Conservation (phyloP, 2,888 invertebrate species). For the Scaptomyza cyrtandrae region DNA sequence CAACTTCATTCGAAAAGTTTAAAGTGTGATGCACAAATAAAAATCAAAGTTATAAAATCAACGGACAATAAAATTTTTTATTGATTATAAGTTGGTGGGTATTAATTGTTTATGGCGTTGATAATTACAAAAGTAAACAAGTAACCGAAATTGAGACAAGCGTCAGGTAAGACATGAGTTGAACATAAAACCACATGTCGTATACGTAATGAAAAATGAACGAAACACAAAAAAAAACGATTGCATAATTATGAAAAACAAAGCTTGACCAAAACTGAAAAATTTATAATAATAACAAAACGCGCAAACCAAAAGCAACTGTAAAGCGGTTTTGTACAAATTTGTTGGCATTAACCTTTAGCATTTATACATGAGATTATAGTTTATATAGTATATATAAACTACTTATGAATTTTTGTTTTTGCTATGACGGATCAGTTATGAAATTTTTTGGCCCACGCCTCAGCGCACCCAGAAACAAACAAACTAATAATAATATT, state of each 20-base stretch:
- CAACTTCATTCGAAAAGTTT: slow-evolving; percentile 33
- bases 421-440: slow-evolving; percentile 54
- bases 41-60: slow-evolving; percentile 52
- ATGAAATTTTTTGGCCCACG: slow-evolving; percentile 61
- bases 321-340: slow-evolving; percentile 47
- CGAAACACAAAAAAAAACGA: slow-evolving; percentile 24
- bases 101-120: slow-evolving; percentile 60
- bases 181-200: slow-evolving; percentile 21
- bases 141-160: slow-evolving; percentile 24
- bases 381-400: slow-evolving; percentile 16
- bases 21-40: slow-evolving; percentile 56
- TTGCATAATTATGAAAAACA: slow-evolving; percentile 45
- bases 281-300: slow-evolving; percentile 36
- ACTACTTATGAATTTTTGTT: neutral
- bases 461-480: slow-evolving; percentile 65
- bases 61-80: slow-evolving; percentile 47
- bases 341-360: slow-evolving; percentile 72
- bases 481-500: slow-evolving; percentile 21
- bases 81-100: slow-evolving; percentile 50
- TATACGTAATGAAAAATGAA: slow-evolving; percentile 41
- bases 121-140: slow-evolving; percentile 59
- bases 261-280: slow-evolving; percentile 49
- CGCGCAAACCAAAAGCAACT: slow-evolving; percentile 14
- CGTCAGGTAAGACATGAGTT: slow-evolving; percentile 11
- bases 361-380: slow-evolving; percentile 51